Evolutionary conservation across 2,797 vertebrate species (phyloP), one percentile per base, ranked within the genome.

Genomic region (Psittacula derbiana): DNA sequence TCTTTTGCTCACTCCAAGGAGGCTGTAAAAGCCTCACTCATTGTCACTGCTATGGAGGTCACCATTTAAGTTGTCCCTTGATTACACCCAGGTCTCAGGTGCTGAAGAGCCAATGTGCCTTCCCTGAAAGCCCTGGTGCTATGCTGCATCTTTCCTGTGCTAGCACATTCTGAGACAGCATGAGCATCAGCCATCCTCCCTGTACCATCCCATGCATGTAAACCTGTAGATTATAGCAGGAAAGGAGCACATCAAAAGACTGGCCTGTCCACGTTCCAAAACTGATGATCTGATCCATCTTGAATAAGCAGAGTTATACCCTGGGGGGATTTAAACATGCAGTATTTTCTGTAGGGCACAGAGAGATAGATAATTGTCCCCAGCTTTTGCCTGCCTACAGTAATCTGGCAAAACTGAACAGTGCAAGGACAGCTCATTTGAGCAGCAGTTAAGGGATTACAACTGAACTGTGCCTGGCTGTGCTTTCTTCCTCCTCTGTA

Each of bases 371-470:
- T 80, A 58, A 94, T 97, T 93, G 80, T 91, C 80, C 53, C 28
- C 20, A n/a, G 33, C 2, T 93, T 95, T 95, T 88, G 80, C 88
- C 89, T 96, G 84, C 91, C 90, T 86, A 4, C 80, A 4, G 1
- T 82, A 95, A 93, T 94, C 94, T 95, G 91, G 90, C 92, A 92
- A 52, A 66, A 55, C 82, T 80, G 78, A 65, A 33, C 16, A 16
- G 67, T 86, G 60, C 67, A 80, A 90, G 86, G 89, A 93, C 86
- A 93, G 93, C 91, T 96, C 92, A 81, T 96, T 30, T 91, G 90
- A 96, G 91, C 92, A 90, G 94, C 90, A 95, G 94, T 97, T 97
- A 96, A 96, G 90, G 86, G 95, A 95, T 96, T 97, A 97, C 88
- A 94, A 92, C 91, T 86, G 92, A 90, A 89, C 93, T 88, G 88